These are phyloP conservation scores for Brotogeris chrysoptera DNA, from an alignment of 2,797 vertebrate species.

Conservation along the genomic window DNA sequence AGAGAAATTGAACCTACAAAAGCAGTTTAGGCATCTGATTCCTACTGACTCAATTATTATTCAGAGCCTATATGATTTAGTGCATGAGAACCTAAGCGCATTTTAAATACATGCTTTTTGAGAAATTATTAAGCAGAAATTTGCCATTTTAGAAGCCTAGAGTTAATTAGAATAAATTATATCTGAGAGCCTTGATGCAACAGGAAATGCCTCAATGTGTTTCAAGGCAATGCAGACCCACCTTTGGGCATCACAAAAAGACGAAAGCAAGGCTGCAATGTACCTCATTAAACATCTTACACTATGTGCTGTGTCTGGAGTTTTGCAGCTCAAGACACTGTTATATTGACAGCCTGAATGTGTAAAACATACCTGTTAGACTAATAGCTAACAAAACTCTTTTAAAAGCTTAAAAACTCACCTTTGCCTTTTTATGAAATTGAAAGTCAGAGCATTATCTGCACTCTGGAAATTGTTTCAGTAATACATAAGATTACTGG, in stretches of 20 bases:
- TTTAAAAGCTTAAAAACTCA: neutral
- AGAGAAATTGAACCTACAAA: neutral
- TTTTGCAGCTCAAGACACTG: neutral
- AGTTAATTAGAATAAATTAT: slow-evolving; percentile 49
- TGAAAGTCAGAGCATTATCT: neutral
- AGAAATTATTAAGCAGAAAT: slow-evolving; percentile 35
- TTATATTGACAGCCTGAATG: neutral
- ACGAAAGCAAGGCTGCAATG: neutral
- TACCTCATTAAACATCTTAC: neutral
- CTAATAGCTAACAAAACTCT: neutral
- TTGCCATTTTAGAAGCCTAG: slow-evolving; percentile 28
- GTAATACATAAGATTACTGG: neutral
- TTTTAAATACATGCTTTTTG: slow-evolving; percentile 11
- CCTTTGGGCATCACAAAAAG: neutral
- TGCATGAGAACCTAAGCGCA: neutral
- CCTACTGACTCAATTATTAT: neutral
- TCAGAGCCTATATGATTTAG: neutral
- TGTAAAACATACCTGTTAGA: neutral
- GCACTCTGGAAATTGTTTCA: neutral
- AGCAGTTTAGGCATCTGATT: neutral
- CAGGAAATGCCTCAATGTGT: neutral
- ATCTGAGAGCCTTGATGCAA: neutral
- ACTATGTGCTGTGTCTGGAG: neutral
- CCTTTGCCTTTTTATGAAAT: neutral
- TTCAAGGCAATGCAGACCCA: neutral